Conservation (phyloP, 2,113 vertebrate genomes). For the Catagonus wagneri region DNA sequence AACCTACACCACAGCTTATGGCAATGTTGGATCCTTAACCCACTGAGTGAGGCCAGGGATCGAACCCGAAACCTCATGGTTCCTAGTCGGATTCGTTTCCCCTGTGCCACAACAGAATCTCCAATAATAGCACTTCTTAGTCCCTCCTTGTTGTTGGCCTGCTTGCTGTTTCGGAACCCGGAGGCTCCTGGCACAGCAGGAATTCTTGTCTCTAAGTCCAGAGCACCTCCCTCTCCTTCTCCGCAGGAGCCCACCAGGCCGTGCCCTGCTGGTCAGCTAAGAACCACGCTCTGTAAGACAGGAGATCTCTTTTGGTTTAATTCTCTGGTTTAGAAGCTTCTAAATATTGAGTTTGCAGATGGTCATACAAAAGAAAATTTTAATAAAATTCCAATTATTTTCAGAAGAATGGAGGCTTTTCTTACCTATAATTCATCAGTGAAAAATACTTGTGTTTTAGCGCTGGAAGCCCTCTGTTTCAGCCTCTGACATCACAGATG, state of each 20-base stretch:
- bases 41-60: too few relatives aligned
- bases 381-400: not conserved
- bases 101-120: too few relatives aligned
- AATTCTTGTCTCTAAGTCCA: not conserved
- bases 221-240: too few relatives aligned
- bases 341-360: not conserved
- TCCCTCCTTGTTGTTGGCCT: not conserved
- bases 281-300: not conserved
- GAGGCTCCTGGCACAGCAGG: not conserved
- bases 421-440: not conserved
- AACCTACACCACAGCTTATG: too few relatives aligned
- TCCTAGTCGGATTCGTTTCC: too few relatives aligned
- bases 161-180: slow-evolving; percentile 33
- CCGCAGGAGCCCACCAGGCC: not conserved
- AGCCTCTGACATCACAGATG: not conserved
- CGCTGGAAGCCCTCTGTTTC: not conserved
- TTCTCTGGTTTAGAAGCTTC: not conserved
- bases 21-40: too few relatives aligned
- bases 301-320: not conserved
- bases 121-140: too few relatives aligned
- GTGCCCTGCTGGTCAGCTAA: not conserved
- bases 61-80: too few relatives aligned
- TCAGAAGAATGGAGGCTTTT: not conserved
- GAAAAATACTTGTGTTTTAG: not conserved
- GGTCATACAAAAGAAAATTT: not conserved